Percentiles rank a stretch among this genome's conserved stretches.
These are phyloP conservation scores for Aphelenchoides besseyi DNA, from an alignment of 1,140 invertebrate species.

Conservation along the genomic window DNA sequence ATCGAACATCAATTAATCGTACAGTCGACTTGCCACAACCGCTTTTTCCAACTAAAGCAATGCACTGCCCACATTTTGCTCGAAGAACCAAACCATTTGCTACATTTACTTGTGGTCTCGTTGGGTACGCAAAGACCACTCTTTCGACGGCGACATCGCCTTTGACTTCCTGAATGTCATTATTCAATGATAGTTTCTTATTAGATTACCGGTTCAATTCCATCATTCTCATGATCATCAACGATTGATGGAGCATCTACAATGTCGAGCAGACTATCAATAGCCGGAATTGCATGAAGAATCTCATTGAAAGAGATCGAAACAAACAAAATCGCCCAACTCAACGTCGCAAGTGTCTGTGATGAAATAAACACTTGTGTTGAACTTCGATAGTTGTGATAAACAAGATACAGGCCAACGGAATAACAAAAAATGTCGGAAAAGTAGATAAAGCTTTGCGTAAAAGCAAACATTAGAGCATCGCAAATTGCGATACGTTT, in stretches of 20 bases:
- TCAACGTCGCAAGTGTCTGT: neutral
- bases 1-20: neutral
- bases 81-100: constrained; percentile 42
- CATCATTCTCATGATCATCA: constrained; percentile 19
- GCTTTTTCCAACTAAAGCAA: constrained; percentile 32
- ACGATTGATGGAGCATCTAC: neutral
- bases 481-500: neutral
- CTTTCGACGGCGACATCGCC: constrained; percentile 25
- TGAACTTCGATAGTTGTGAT: neutral
- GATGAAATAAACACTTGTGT: neutral
- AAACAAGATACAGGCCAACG: constrained; percentile 16
- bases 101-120: constrained; percentile 30
- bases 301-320: constrained; percentile 14
- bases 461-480: neutral
- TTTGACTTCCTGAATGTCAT: neutral
- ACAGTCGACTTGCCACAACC: neutral
- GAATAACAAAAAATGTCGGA: constrained; percentile 11
- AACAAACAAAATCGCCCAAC: constrained; percentile 15
- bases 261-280: neutral
- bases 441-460: constrained; percentile 13
- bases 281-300: constrained; percentile 20
- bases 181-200: neutral
- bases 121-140: constrained; percentile 34
- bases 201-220: neutral
- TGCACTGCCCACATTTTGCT: constrained; percentile 21